A percentile compares a stretch with the other conserved stretches of the same genome.
Conservation (phyloP, 64 coral and sea anemone species). For the Montipora cactus region DNA sequence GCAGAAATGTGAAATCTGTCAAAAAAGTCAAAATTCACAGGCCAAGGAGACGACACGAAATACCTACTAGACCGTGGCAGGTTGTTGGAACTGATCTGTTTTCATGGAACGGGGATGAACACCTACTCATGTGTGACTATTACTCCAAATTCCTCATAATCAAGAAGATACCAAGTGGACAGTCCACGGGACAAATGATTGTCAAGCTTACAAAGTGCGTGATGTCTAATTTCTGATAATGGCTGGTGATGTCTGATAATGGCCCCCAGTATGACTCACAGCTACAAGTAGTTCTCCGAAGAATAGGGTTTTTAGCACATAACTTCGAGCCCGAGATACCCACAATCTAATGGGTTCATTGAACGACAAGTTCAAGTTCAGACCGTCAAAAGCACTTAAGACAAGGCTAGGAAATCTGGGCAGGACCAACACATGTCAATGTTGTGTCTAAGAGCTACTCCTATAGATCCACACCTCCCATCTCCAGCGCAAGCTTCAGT, state of each 20-base stretch:
- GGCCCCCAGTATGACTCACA: conserved; percentile 27
- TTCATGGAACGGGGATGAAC: not conserved
- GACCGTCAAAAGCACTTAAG: conserved; percentile 8
- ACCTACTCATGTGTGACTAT: conserved; percentile 30
- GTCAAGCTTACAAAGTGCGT: conserved; percentile 9
- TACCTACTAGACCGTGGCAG: not conserved
- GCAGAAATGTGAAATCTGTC: conserved; percentile 9
- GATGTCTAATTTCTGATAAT: conserved; percentile 14
- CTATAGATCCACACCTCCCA: too few species aligned
- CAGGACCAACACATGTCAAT: not conserved
- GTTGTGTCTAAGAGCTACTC: too few species aligned
- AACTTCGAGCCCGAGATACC: conserved; percentile 41
- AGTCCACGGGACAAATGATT: conserved; percentile 16
- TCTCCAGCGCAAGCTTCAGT: too few species aligned
- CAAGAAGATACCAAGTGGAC: conserved; percentile 40
- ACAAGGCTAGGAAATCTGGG: conserved; percentile 29
- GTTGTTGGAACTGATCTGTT: conserved; percentile 2
- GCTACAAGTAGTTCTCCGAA: conserved; percentile 2
- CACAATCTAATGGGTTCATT: conserved; percentile 30
- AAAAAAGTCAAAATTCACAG: conserved; percentile 1
- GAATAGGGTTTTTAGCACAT: conserved; percentile 9
- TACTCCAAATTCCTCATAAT: conserved; percentile 20
- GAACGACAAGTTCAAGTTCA: not conserved
- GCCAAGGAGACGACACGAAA: not conserved
- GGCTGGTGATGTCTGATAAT: conserved; percentile 20